These are phyloP conservation scores for Erithacus rubecula DNA, from an alignment of 2,797 vertebrate species.

Conservation along the genomic window DNA sequence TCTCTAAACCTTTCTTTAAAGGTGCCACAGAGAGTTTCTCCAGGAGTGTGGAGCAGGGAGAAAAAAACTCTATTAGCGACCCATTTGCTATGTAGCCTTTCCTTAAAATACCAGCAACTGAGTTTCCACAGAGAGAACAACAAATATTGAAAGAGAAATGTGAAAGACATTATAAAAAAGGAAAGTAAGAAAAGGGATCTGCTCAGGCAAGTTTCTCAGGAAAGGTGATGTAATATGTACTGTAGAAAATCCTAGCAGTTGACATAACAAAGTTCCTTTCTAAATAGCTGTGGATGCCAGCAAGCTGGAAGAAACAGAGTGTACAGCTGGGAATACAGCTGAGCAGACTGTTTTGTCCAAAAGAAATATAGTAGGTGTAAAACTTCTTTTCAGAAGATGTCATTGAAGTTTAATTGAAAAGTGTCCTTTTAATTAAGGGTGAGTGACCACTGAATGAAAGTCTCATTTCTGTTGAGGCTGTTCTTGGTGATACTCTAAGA, in stretches of 20 bases:
- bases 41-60: neutral
- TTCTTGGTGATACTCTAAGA: neutral
- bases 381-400: constrained; percentile 17
- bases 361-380: constrained; percentile 17
- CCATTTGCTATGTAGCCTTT: constrained; percentile 39
- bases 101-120: constrained; percentile 10
- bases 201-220: constrained; percentile 49
- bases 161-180: constrained; percentile 33
- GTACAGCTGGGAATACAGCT: neutral
- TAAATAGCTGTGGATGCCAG: constrained; percentile 10
- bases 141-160: constrained; percentile 34
- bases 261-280: constrained; percentile 5
- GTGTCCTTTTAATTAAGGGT: neutral
- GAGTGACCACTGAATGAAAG: neutral
- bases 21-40: neutral
- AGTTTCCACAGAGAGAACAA: constrained; percentile 7
- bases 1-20: neutral
- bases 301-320: neutral
- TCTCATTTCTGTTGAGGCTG: neutral
- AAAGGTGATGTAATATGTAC: constrained; percentile 49
- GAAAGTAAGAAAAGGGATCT: constrained; percentile 39
- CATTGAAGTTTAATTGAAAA: constrained; percentile 4
- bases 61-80: neutral
- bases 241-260: constrained; percentile 28
- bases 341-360: neutral